Conservation (phyloP, 2,888 invertebrate genomes). For the Leuctra nigra region DNA sequence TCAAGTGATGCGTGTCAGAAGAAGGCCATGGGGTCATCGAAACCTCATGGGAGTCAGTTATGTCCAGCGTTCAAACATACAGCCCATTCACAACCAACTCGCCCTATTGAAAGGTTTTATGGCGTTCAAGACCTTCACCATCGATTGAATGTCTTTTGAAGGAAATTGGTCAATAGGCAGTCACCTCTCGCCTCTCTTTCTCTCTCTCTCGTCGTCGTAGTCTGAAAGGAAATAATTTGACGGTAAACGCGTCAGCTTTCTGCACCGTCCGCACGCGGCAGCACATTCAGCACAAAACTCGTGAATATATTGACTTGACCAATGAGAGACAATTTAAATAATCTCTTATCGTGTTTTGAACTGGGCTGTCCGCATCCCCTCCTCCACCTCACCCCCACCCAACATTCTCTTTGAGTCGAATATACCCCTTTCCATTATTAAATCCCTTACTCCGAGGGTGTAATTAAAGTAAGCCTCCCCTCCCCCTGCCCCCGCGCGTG, state of each 20-base stretch:
- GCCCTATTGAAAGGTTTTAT: slow-evolving; percentile 6
- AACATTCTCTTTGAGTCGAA: slow-evolving; percentile 6
- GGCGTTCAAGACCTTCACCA: neutral
- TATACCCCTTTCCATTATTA: slow-evolving; percentile 24
- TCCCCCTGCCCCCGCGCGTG: slow-evolving; percentile 1
- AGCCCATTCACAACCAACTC: neutral
- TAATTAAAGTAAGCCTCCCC: slow-evolving; percentile 28
- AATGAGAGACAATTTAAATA: slow-evolving; percentile 16
- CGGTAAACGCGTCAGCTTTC: neutral
- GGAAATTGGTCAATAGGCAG: slow-evolving; percentile 10
- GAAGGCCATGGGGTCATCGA: neutral
- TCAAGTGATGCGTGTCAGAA: too few relatives aligned
- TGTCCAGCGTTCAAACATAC: too few relatives aligned
- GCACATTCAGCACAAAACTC: neutral
- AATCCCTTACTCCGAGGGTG: slow-evolving; percentile 25
- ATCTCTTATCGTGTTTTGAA: slow-evolving; percentile 14
- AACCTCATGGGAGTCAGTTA: too few relatives aligned
- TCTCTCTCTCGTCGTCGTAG: too few relatives aligned
- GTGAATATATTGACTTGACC: slow-evolving; percentile 8
- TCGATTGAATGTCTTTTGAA: slow-evolving; percentile 13
- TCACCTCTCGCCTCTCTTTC: neutral
- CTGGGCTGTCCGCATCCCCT: slow-evolving; percentile 7
- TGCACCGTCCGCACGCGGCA: neutral
- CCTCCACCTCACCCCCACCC: slow-evolving; percentile 1
- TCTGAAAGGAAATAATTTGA: slow-evolving; percentile 1